Evolutionary conservation across 2,797 vertebrate genomes (phyloP).

Genomic region (Florisuga fusca): DNA sequence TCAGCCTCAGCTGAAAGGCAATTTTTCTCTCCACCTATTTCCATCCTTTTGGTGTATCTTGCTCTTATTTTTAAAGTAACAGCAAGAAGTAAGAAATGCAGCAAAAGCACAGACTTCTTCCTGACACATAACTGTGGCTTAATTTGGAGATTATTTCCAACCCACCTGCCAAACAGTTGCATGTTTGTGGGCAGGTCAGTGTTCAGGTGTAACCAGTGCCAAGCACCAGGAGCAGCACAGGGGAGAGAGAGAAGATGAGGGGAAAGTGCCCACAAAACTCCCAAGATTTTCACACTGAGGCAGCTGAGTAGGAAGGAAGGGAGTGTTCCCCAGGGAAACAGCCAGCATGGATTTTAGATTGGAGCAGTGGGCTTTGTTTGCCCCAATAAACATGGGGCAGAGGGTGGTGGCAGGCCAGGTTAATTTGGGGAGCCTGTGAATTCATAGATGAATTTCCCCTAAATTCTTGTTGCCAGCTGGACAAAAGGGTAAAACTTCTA

Average conservation of each 20-base stretch:
- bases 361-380: neutral
- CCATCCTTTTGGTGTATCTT: neutral
- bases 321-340: neutral
- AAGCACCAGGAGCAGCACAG: neutral
- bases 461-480: neutral
- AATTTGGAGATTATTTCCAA: neutral
- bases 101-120: neutral
- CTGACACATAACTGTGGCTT: neutral
- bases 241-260: neutral
- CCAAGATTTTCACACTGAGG: neutral
- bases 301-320: neutral
- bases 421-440: neutral
- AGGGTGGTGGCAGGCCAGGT: neutral
- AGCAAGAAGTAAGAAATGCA: neutral
- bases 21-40: constrained; percentile 26
- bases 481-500: neutral
- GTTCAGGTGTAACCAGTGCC: rapidly evolving
- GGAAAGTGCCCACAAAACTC: neutral
- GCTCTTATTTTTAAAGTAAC: constrained; percentile 7
- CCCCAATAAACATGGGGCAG: too few relatives aligned
- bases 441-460: neutral
- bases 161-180: neutral
- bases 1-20: neutral
- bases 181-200: neutral
- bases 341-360: rapidly evolving